These are phyloP conservation scores for Drosophila demipolita DNA, from an alignment of 2,888 invertebrate genomes.

Conservation along the genomic window DNA sequence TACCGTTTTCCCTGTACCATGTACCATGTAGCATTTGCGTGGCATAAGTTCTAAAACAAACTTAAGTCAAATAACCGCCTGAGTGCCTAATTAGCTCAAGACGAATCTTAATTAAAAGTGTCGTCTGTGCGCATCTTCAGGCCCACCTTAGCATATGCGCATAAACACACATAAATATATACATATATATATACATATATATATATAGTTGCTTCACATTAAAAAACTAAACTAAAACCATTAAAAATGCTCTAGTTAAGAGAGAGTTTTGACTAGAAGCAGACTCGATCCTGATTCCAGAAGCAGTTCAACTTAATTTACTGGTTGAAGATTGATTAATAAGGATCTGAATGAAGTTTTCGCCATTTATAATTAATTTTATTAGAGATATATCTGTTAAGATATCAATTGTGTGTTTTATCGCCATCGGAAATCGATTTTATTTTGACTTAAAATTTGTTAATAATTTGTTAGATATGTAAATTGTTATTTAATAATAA, in stretches of 20 bases:
- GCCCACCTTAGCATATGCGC: background rate
- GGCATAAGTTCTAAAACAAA: constrained; percentile 5
- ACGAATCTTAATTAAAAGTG: constrained; percentile 56
- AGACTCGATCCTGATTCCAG: background rate
- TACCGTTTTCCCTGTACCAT: background rate
- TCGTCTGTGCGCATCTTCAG: constrained; percentile 33
- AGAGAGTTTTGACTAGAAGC: background rate
- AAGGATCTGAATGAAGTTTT: background rate
- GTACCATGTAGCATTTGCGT: background rate
- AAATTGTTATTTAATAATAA: background rate
- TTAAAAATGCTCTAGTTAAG: too few species aligned
- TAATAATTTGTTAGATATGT: too few species aligned
- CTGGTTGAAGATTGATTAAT: background rate
- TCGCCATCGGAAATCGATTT: background rate
- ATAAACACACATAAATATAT: background rate
- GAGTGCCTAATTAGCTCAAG: constrained; percentile 61
- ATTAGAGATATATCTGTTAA: background rate
- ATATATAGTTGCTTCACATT: background rate
- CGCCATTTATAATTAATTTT: background rate
- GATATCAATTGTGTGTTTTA: background rate
- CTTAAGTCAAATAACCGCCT: constrained; percentile 23
- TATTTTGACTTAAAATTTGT: too few species aligned
- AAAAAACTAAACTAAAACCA: background rate
- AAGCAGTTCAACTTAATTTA: background rate
- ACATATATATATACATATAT: background rate